Evolutionary conservation across 2,113 vertebrate species (phyloP).

Genomic region (Coregonus clupeaformis): DNA sequence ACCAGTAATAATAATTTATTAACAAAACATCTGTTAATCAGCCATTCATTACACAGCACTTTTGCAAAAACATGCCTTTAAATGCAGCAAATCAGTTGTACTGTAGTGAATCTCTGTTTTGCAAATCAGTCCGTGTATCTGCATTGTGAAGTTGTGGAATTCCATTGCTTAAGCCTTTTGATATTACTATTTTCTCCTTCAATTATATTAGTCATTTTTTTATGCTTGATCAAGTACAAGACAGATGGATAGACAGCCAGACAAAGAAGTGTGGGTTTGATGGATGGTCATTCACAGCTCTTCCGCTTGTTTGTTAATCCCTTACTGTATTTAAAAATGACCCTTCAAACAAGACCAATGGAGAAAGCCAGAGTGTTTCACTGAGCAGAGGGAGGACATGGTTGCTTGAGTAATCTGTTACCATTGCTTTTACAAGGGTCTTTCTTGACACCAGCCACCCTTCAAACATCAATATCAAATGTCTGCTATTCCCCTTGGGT

Average conservation of each 20-base stretch:
- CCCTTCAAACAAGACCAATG: conserved; percentile 64
- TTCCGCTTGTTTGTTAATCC: too few relatives aligned
- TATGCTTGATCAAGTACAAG: conserved; percentile 66
- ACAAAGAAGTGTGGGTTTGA: too few relatives aligned
- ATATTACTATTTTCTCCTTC: conserved; percentile 63
- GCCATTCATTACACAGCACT: neutral
- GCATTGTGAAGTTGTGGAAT: too few relatives aligned
- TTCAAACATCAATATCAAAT: conserved; percentile 65
- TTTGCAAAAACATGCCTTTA: neutral
- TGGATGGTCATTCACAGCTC: too few relatives aligned
- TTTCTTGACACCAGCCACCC: conserved; percentile 52
- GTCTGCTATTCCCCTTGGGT: conserved; percentile 59
- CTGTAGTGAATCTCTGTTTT: too few relatives aligned
- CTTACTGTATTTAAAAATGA: conserved; percentile 10
- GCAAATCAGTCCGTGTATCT: too few relatives aligned
- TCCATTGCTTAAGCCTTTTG: too few relatives aligned
- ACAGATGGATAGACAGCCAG: conserved; percentile 7
- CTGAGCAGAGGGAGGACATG: conserved; percentile 25
- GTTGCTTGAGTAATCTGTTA: conserved; percentile 64
- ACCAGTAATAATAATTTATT: too few relatives aligned
- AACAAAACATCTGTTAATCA: neutral
- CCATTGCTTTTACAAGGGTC: conserved; percentile 45
- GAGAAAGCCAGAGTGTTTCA: conserved; percentile 40
- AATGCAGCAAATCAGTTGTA: too few relatives aligned
- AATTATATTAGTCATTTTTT: conserved; percentile 68